Percentiles rank a stretch among this genome's conserved stretches.
Evolutionary conservation across 2,797 vertebrate species (phyloP).

Genomic region (Momotus momota): DNA sequence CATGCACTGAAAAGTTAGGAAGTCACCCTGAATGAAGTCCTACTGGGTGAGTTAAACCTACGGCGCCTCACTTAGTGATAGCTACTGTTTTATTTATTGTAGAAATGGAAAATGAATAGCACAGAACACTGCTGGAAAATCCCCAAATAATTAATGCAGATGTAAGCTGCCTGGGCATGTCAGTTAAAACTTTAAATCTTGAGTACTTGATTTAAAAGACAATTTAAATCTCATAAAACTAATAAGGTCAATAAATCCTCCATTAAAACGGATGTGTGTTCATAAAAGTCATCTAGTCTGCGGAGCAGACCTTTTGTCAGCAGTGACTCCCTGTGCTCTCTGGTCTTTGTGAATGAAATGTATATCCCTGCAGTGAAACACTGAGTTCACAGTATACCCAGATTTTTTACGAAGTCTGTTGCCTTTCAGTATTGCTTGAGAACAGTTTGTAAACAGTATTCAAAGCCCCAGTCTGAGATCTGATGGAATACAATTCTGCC

Average conservation of each 20-base stretch:
- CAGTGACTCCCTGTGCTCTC: background rate
- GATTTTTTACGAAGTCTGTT: background rate
- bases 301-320: background rate
- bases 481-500: background rate
- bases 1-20: background rate
- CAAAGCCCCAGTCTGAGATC: background rate
- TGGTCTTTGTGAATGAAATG: background rate
- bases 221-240: background rate
- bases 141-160: background rate
- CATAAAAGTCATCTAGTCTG: background rate
- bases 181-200: background rate
- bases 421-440: background rate
- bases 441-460: background rate
- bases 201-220: slow-evolving; percentile 4
- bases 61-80: background rate
- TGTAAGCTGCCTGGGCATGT: slow-evolving; percentile 24
- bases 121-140: slow-evolving; percentile 21
- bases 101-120: background rate
- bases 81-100: background rate
- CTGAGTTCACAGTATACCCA: background rate
- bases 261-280: background rate
- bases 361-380: background rate
- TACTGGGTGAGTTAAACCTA: background rate
- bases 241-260: background rate
- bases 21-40: background rate